A percentile compares a stretch with the other conserved stretches of the same genome.
phyloP scores from a whole-genome alignment of 2,888 invertebrate species.

The Archips xylosteana region DNA sequence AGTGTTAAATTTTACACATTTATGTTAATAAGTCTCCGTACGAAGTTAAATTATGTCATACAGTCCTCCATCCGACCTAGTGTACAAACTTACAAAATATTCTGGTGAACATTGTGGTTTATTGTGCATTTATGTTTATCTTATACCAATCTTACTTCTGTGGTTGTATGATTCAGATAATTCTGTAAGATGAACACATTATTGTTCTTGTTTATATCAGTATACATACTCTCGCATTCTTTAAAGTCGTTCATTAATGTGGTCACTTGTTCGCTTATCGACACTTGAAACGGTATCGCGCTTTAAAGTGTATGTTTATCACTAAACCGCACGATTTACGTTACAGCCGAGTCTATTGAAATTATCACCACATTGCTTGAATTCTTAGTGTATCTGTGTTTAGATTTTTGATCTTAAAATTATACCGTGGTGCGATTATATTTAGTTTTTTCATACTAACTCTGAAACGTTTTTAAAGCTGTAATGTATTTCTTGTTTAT shows the following conservation, averaged over 20 bases:
- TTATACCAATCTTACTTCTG: neutral
- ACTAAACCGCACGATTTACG: constrained; percentile 35
- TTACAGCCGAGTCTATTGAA: constrained; percentile 17
- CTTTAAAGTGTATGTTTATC: constrained; percentile 43
- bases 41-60: constrained; percentile 7
- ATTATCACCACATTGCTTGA: constrained; percentile 9
- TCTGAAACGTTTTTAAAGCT: too few relatives aligned
- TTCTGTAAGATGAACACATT: neutral
- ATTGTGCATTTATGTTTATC: neutral
- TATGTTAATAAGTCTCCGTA: neutral
- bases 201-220: neutral
- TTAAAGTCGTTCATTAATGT: constrained; percentile 6
- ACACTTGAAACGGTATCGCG: constrained; percentile 38
- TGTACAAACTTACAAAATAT: neutral
- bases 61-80: neutral
- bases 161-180: constrained; percentile 5
- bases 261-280: constrained; percentile 45
- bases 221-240: neutral
- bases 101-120: neutral
- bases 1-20: constrained; percentile 9
- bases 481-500: too few relatives aligned
- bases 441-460: too few relatives aligned
- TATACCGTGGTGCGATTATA: neutral
- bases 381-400: constrained; percentile 1
- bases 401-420: neutral